phyloP scores from a whole-genome alignment of 1,140 invertebrate genomes.

The Micrasema minimum region DNA sequence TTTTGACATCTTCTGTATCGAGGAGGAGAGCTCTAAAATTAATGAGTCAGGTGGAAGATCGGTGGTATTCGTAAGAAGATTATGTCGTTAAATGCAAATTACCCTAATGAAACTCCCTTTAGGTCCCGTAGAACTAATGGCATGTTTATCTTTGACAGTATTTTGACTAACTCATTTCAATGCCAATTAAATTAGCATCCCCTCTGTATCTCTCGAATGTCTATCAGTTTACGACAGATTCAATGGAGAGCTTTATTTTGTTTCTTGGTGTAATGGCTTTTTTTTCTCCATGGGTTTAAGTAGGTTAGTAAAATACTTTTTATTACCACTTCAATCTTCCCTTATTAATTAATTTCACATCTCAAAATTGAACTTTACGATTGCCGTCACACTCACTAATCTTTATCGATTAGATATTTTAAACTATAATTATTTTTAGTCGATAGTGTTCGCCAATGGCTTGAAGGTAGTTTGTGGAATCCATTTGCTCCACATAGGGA shows the following conservation, averaged over 20 bases:
- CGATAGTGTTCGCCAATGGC: no score
- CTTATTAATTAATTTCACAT: no score
- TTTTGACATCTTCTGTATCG: slow-evolving; percentile 12
- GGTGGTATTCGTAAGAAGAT: slow-evolving; percentile 47
- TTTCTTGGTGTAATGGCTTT: not conserved
- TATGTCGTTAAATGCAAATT: slow-evolving; percentile 54
- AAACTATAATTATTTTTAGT: no score
- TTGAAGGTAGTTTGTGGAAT: no score
- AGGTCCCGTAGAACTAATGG: slow-evolving; percentile 6
- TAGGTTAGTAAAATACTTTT: not conserved
- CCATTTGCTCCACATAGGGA: no score
- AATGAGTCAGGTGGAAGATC: slow-evolving; percentile 35
- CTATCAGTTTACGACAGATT: slow-evolving; percentile 2
- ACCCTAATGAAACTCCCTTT: slow-evolving; percentile 48
- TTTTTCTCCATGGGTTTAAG: not conserved
- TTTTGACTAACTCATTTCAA: slow-evolving; percentile 46
- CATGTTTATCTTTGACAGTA: slow-evolving; percentile 50
- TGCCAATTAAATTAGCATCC: slow-evolving; percentile 50
- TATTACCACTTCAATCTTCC: no score
- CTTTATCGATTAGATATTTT: no score
- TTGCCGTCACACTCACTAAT: no score
- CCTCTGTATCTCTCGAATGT: slow-evolving; percentile 3
- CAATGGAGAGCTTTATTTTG: not conserved
- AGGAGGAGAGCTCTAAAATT: slow-evolving; percentile 19
- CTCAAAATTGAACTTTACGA: no score